Evolutionary conservation across 1,140 invertebrate species (phyloP).

Genomic region (Pachyrhynchus sulphureomaculatus): DNA sequence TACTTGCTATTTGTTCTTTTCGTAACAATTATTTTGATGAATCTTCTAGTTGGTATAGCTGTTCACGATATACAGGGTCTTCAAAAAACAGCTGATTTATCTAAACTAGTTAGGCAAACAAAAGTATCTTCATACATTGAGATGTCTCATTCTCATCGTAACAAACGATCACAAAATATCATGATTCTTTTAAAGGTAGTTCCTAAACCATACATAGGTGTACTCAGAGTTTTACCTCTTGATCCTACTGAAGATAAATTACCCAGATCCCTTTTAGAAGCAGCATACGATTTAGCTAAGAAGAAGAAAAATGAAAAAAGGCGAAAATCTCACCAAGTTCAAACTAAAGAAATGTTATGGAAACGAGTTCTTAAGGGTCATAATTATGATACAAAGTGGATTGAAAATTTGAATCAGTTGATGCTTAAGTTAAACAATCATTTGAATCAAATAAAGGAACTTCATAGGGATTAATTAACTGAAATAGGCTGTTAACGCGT

Average conservation of each 20-base stretch:
- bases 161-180: conserved; percentile 1
- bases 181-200: conserved; percentile 17
- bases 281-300: conserved; percentile 19
- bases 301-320: background rate
- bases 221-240: conserved; percentile 29
- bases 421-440: conserved; percentile 2
- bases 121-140: conserved; percentile 33
- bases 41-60: conserved; percentile 32
- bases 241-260: conserved; percentile 17
- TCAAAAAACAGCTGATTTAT: conserved; percentile 30
- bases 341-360: conserved; percentile 5
- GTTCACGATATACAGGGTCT: conserved; percentile 33
- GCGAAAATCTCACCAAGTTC: background rate
- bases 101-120: conserved; percentile 26
- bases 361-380: background rate
- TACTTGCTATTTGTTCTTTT: conserved; percentile 27
- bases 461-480: too few species aligned
- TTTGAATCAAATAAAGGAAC: background rate
- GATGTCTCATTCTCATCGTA: conserved; percentile 17
- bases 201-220: conserved; percentile 21
- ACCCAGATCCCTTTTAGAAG: conserved; percentile 20
- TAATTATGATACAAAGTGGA: background rate
- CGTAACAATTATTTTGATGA: conserved; percentile 31
- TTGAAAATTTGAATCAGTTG: background rate
- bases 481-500: too few species aligned